These are phyloP conservation scores for Podargus strigoides DNA, from an alignment of 2,797 vertebrate species.

Conservation along the genomic window DNA sequence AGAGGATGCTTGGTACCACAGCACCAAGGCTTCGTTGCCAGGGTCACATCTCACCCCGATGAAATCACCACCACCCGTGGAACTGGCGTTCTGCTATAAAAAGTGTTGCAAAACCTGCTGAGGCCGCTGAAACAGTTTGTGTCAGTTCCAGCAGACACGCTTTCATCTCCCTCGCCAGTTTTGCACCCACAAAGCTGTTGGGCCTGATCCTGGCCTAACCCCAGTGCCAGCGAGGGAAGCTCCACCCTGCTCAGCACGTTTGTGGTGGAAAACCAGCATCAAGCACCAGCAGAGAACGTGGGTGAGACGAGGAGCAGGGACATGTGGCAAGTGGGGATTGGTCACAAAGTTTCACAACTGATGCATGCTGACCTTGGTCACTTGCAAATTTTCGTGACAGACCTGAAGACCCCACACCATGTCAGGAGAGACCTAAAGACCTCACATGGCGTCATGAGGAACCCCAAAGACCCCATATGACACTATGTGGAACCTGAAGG, in stretches of 20 bases:
- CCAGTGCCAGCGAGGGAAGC: rapidly evolving
- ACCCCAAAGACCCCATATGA: not conserved
- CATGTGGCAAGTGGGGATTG: rapidly evolving
- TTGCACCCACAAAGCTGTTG: not conserved
- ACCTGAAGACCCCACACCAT: not conserved
- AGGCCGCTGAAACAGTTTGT: not conserved
- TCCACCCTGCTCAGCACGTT: rapidly evolving
- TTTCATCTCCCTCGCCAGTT: not conserved
- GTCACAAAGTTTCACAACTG: rapidly evolving
- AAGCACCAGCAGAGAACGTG: rapidly evolving
- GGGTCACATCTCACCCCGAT: not conserved
- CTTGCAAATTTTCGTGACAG: rapidly evolving
- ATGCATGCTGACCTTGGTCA: not conserved
- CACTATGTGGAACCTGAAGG: not conserved
- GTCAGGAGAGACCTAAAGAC: too few relatives aligned
- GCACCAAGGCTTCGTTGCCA: rapidly evolving
- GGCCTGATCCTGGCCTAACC: not conserved
- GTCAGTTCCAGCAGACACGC: not conserved
- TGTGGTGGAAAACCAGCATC: not conserved
- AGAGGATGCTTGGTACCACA: not conserved
- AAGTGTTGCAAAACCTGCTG: not conserved
- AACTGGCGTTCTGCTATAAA: not conserved
- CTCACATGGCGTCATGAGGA: not conserved
- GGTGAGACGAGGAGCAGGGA: rapidly evolving
- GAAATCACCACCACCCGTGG: rapidly evolving